These are phyloP conservation scores for Noctua janthina DNA, from an alignment of 2,888 invertebrate genomes.

Conservation along the genomic window DNA sequence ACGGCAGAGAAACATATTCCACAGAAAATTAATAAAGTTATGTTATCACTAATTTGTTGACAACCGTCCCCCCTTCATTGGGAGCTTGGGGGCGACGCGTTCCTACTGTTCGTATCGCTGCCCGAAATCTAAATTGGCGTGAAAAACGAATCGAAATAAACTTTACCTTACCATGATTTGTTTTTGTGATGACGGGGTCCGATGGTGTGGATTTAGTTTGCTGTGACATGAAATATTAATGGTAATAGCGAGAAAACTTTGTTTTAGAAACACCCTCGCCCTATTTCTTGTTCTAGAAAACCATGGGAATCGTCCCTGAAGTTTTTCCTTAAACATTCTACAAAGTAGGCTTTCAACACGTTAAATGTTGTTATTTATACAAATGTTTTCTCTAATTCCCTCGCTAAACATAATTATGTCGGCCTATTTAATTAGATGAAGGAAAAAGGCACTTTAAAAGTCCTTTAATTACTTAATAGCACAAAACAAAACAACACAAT, in stretches of 20 bases:
- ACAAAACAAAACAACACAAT: slow-evolving; percentile 16
- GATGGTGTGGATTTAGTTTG: slow-evolving; percentile 31
- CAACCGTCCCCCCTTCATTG: slow-evolving; percentile 48
- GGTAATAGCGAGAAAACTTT: slow-evolving; percentile 6
- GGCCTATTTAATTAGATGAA: slow-evolving; percentile 1
- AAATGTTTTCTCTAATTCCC: background rate
- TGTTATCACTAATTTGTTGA: slow-evolving; percentile 56
- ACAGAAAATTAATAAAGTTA: slow-evolving; percentile 45
- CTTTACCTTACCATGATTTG: slow-evolving; percentile 51
- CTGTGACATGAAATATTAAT: slow-evolving; percentile 47
- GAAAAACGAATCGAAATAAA: slow-evolving; percentile 64
- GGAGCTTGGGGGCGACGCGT: slow-evolving; percentile 41
- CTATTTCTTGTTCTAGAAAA: slow-evolving; percentile 1
- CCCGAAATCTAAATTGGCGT: slow-evolving; percentile 63
- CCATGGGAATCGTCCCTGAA: background rate
- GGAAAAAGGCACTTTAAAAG: slow-evolving; percentile 9
- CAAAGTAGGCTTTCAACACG: background rate
- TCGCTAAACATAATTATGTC: background rate
- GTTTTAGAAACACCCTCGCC: background rate
- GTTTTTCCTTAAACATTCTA: background rate
- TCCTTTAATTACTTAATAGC: slow-evolving; percentile 28
- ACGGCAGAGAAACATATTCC: slow-evolving; percentile 17
- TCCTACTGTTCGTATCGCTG: slow-evolving; percentile 48
- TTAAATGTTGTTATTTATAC: background rate
- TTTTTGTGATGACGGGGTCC: slow-evolving; percentile 49